These are phyloP conservation scores for Irena cyanogastra DNA, from an alignment of 2,113 vertebrate species.

Conservation along the genomic window DNA sequence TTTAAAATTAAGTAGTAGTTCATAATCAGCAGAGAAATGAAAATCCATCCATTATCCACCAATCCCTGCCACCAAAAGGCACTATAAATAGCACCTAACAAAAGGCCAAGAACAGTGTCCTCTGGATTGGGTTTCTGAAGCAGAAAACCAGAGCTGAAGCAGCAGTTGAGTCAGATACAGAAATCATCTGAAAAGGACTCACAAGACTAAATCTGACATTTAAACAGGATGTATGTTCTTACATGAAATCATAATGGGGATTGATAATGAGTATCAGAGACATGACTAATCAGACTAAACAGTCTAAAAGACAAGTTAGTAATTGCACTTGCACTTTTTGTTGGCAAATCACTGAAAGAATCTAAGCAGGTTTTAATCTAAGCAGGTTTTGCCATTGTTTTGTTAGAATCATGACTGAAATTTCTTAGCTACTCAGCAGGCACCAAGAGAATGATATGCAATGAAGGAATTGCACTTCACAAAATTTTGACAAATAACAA, in stretches of 20 bases:
- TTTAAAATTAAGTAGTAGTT: conserved; percentile 12
- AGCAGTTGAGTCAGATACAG: not conserved
- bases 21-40: conserved; percentile 9
- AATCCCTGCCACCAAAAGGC: conserved; percentile 22
- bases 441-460: not conserved
- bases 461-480: not conserved
- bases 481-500: not conserved
- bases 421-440: not conserved
- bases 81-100: conserved; percentile 2
- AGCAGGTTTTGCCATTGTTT: not conserved
- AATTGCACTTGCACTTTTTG: not conserved
- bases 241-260: conserved; percentile 10
- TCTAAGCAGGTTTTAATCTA: not conserved
- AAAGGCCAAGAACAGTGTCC: not conserved
- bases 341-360: not conserved
- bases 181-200: conserved; percentile 25
- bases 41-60: conserved; percentile 22
- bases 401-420: not conserved
- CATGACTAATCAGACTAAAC: not conserved
- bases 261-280: conserved; percentile 9
- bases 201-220: conserved; percentile 23
- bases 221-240: conserved; percentile 9
- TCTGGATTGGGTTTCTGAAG: not conserved
- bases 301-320: not conserved
- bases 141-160: not conserved